Base-by-base conservation (phyloP, 2,113 vertebrate species). In the Rhagologus leucostigma region DNA sequence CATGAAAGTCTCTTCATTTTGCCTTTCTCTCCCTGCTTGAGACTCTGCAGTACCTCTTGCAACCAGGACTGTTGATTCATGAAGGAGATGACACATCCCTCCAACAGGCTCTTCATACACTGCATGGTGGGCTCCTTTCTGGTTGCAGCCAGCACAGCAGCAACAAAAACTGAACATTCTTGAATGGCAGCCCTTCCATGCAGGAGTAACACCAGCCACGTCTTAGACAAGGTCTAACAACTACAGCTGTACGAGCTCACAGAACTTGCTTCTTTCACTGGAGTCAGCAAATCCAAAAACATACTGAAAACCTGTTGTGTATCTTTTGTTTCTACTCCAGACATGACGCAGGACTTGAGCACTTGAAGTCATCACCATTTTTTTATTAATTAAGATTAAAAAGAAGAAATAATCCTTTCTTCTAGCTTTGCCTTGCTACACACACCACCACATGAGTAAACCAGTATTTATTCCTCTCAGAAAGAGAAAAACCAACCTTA, bases 401-500 rank as follows among this genome's bases (percentile, higher is more conserved):
- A 47, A 52, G 33, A 32, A 74, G 33, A 67, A 4, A 57, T 2
- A 89, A 67, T 6, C 16, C 7, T 9, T 63, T 82, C 18, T 75
- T 63, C 37, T 35, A 88, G 17, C 35, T 57, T 83, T 14, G 9
- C 30, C 73, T 89, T 32, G 17, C 49, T 56, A 62, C 17, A 49
- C 37, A 46, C 19, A 79, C 13, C 33, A 70, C 5, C 50, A 50
- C 9, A 44, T 9, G 12, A 89, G 7, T 29, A 79, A 67, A 84
- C n/a, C 6, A 6, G 18, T 39, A 67, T 44, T 68, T 68, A 32
- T 56, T 55, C 5, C 47, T 75, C 13, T 32, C 11, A 55, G 33
- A 83, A 60, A 39, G 39, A 68, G 18, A 69, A 44, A 47, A 87
- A 97, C 96, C 98, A 97, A 99, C 98, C 98, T 99, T 99, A 91